Evolutionary conservation across 2,113 vertebrate species (phyloP).

Genomic region (Grammomys dolichurus): DNA sequence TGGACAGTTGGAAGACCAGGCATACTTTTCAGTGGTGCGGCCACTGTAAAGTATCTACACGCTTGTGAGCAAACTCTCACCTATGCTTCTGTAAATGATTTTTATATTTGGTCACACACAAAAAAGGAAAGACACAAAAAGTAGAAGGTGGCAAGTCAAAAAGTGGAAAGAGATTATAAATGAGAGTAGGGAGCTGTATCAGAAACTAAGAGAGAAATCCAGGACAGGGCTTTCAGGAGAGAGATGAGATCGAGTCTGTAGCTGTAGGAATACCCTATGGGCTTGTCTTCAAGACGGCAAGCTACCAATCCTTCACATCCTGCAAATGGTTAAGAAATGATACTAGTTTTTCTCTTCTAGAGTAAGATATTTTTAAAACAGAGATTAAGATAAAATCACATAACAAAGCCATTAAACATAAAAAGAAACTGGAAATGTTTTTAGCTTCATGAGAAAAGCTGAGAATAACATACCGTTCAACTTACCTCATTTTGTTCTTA

Average conservation of each 20-base stretch:
- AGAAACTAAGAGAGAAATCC: background rate
- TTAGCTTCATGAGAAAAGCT: background rate
- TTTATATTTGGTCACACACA: background rate
- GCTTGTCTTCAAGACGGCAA: background rate
- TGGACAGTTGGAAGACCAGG: too few species aligned
- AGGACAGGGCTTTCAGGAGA: background rate
- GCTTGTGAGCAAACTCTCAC: background rate
- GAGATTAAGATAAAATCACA: conserved; percentile 38
- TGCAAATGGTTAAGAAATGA: conserved; percentile 34
- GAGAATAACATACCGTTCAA: conserved; percentile 29
- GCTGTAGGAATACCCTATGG: too few species aligned
- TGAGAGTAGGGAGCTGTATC: background rate
- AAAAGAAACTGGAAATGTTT: conserved; percentile 52
- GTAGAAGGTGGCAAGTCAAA: background rate
- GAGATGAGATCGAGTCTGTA: background rate
- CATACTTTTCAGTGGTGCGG: background rate
- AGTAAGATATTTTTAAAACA: conserved; percentile 38
- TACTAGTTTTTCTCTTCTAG: conserved; percentile 66
- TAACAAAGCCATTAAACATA: conserved; percentile 53
- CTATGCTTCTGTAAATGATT: background rate
- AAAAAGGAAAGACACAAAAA: background rate
- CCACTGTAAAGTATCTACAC: background rate
- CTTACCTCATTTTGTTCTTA: conserved; percentile 27
- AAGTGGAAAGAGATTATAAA: background rate
- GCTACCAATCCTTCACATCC: conserved; percentile 61